Evolutionary conservation across 2,797 vertebrate genomes (phyloP).

Genomic region (Pelodytes ibericus): DNA sequence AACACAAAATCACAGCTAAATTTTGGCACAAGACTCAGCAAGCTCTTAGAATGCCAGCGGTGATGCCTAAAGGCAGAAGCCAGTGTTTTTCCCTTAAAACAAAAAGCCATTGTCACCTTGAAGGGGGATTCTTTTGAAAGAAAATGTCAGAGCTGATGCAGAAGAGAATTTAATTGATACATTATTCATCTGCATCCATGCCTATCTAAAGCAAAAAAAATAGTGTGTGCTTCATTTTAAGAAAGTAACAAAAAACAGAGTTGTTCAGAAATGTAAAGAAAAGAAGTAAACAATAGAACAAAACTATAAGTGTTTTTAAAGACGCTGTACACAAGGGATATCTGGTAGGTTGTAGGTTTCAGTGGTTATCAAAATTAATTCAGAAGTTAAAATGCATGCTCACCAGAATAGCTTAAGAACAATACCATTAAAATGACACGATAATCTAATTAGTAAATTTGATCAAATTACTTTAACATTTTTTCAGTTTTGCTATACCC

Average conservation of each 20-base stretch:
- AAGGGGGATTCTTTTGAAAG: slow-evolving; percentile 53
- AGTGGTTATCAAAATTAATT: slow-evolving; percentile 21
- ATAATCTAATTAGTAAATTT: slow-evolving; percentile 1
- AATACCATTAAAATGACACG: slow-evolving; percentile 11
- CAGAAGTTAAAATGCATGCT: not conserved
- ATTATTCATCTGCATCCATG: slow-evolving; percentile 48
- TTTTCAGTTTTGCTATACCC: not conserved
- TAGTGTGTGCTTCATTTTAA: slow-evolving; percentile 25
- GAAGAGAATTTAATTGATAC: slow-evolving; percentile 49
- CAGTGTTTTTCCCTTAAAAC: slow-evolving; percentile 52
- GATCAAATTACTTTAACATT: not conserved
- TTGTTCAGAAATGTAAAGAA: slow-evolving; percentile 17
- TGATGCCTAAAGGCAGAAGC: slow-evolving; percentile 67
- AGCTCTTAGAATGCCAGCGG: slow-evolving; percentile 70
- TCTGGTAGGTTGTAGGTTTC: slow-evolving; percentile 7
- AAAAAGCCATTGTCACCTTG: slow-evolving; percentile 55
- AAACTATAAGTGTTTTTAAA: slow-evolving; percentile 11
- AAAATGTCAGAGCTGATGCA: slow-evolving; percentile 48
- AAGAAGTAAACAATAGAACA: slow-evolving; percentile 36
- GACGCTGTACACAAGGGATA: slow-evolving; percentile 24
- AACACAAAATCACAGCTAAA: slow-evolving; percentile 71
- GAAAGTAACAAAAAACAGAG: slow-evolving; percentile 37
- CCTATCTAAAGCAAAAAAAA: slow-evolving; percentile 34
- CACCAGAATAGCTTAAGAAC: not conserved
- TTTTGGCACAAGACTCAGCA: slow-evolving; percentile 72